These are phyloP conservation scores for Neofelis nebulosa DNA, from an alignment of 2,113 vertebrate genomes.

Conservation along the genomic window DNA sequence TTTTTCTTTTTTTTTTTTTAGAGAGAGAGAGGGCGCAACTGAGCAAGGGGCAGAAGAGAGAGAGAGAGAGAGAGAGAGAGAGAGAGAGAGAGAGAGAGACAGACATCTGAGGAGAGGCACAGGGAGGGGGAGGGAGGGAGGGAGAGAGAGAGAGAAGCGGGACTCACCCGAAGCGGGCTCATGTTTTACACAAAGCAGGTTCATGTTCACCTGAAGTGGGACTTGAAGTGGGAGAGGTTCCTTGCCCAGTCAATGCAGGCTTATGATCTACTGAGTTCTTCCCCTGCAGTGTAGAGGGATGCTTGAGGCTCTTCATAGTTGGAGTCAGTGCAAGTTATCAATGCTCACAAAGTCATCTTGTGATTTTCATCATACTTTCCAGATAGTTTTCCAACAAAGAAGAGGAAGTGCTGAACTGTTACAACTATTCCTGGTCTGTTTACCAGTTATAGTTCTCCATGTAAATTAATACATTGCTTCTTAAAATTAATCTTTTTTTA, in stretches of 20 bases:
- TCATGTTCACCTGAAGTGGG: no score
- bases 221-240: background rate
- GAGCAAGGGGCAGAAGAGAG: no score
- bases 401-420: background rate
- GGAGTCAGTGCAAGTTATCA: background rate
- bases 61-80: no score
- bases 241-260: background rate
- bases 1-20: no score
- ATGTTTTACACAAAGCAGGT: no score
- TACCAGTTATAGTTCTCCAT: background rate
- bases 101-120: no score
- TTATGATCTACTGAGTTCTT: background rate
- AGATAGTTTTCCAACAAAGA: background rate
- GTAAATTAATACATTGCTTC: background rate
- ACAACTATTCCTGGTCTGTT: background rate
- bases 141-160: no score
- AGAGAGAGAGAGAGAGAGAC: no score
- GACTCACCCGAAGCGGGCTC: no score
- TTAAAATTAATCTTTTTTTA: background rate
- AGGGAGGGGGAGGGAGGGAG: no score
- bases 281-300: background rate
- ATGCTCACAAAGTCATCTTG: background rate
- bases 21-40: no score
- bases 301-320: background rate
- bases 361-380: conserved; percentile 12